These are phyloP conservation scores for Drosophila subquinaria DNA, from an alignment of 2,888 invertebrate genomes.

Conservation along the genomic window DNA sequence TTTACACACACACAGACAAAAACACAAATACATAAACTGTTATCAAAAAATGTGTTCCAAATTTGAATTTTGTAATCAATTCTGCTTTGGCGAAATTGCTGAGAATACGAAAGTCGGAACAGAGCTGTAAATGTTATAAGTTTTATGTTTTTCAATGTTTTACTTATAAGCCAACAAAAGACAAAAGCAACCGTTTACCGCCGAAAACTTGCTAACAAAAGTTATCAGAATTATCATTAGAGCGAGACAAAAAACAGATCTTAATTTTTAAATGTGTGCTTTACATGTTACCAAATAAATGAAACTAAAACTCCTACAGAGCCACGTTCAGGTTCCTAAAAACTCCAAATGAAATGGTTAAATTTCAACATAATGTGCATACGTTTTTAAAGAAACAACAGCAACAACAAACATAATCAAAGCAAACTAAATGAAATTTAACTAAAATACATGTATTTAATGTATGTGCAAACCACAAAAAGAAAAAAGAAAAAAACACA, in stretches of 20 bases:
- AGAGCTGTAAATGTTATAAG: conserved; percentile 1
- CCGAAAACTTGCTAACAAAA: conserved; percentile 49
- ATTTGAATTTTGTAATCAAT: conserved; percentile 18
- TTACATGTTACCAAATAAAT: conserved; percentile 40
- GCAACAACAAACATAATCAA: conserved; percentile 58
- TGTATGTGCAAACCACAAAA: conserved; percentile 42
- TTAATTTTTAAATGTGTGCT: conserved; percentile 56
- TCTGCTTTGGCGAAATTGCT: background rate
- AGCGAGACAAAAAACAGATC: conserved; percentile 22
- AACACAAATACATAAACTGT: conserved; percentile 1
- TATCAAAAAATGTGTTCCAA: conserved; percentile 5
- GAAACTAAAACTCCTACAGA: conserved; percentile 42
- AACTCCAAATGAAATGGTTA: conserved; percentile 26
- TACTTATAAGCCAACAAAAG: conserved; percentile 43
- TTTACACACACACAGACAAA: conserved; percentile 27
- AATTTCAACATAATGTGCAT: conserved; percentile 40
- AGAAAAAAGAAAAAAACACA: conserved; percentile 28
- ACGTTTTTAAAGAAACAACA: conserved; percentile 32
- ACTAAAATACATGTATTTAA: conserved; percentile 54
- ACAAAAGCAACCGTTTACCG: conserved; percentile 59
- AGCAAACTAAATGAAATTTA: conserved; percentile 37
- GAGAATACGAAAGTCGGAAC: background rate
- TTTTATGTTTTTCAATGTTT: conserved; percentile 33
- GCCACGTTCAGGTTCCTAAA: conserved; percentile 69
- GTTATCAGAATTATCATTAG: conserved; percentile 7